Evolutionary conservation across 2,113 vertebrate genomes (phyloP), one percentile per base, ranked within the genome.

Genomic region (Trichomycterus rosablanca): DNA sequence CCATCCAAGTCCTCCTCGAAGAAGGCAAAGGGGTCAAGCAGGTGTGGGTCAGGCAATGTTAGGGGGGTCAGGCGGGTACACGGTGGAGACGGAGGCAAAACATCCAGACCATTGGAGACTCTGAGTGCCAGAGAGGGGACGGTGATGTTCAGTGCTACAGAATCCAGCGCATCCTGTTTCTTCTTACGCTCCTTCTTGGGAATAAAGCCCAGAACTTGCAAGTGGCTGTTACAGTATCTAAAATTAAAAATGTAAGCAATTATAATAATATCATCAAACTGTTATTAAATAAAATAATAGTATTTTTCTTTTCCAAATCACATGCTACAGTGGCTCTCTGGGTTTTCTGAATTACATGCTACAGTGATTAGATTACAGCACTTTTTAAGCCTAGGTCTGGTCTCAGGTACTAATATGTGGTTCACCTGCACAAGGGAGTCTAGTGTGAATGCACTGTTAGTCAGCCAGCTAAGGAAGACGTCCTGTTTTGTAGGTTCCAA

Each of bases 111-210:
- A 48, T 98, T 99, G 72, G 93, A 85, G 79, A 91, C 85, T 90
- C 95, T 95, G 86, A 98, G 83, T 80, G 91, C 90, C 80, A 98
- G 55, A 5, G 90, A 89, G 82, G 96, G 95, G 78, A 98, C 91
- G 1, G 93, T 91, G 79, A 99, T 91, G 82, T 96, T 93, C 67
- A 98, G 91, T 55, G 95, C 93, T 81, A 98, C 87, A 28, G 90
- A 89, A 83, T 98, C 93, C 84, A 95, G 73, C 63, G 89, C 83
- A 66, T 99, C 96, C 55, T 92, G 94, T 84, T 99, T 99, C 90
- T 98, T 98, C 89, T 99, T 99, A 73, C 97, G 91, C 82, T 98
- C 97, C 83, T 99, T 99, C 86, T 99, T 99, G 66, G 97, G 97
- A 85, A 98, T 95, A 80, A 99, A 98, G 75, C 97, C 97, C 69